Evolutionary conservation across 2,888 invertebrate species (phyloP), one percentile per base, ranked within the genome.

Genomic region (Eilema griseolum): DNA sequence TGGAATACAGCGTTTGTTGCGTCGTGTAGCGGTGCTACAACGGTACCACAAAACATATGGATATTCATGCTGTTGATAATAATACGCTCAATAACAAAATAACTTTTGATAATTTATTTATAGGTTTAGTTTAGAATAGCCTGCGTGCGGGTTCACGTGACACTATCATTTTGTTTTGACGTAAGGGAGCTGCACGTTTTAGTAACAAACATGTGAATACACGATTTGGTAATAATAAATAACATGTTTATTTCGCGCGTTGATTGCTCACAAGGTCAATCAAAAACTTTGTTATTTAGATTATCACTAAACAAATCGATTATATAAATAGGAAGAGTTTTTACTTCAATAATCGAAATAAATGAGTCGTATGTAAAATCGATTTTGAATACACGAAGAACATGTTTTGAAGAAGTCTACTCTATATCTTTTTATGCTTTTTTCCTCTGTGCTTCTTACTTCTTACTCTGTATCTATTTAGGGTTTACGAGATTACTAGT

Each of bases 161-260:
- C 64, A 31, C 33, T 69, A 72, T 76, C 61, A 69, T 73, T 71
- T 73, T 73, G 71, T 77, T 79, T 80, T 79, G 69, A 77, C 72
- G 69, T 71, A 71, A 67, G 24, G 66, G 61, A 61, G 61, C 23
- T 4, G 62, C 59, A 66, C 37, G 33, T 68, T 75, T 69, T 66
- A 69, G 57, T 74, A 66, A 65, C 46, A 60, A 66, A 70, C 63
- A 61, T 57, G 37, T 37, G 23, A 65, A 59, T 33, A 33, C 11
- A 74, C 68, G 59, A 60, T 67, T 31, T 20, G 14, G 12, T 52
- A 37, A 33, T 37, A 57, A 56, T 61, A 31, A 60, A 5, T 65
- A 63, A 61, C 64, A 65, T 23, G 20, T 67, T 66, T 33, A 28
- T 46, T 64, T 52, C 41, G 20, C 37, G 23, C 46, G 61, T 24